Percentiles rank a stretch among this genome's conserved stretches.
Evolutionary conservation across 2,797 vertebrate species (phyloP).

Genomic region (Urocyon cinereoargenteus): DNA sequence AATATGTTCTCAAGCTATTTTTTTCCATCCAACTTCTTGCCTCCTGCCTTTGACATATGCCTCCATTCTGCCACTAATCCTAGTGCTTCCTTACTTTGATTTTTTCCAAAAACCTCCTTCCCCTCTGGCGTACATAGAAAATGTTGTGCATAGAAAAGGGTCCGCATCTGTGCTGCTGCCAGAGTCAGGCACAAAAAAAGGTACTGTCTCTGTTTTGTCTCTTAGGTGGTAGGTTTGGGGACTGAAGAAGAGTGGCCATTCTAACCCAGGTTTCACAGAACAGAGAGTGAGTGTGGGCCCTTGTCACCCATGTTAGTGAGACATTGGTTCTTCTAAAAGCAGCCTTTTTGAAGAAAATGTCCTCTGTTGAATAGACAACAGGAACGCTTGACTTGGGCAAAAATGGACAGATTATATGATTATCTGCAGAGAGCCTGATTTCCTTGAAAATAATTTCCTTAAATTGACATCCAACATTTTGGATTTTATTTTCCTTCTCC

Average conservation of each 20-base stretch:
- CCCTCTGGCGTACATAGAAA: background rate
- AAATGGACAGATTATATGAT: background rate
- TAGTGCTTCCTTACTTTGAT: background rate
- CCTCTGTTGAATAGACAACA: background rate
- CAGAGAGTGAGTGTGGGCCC: background rate
- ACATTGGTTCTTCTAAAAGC: background rate
- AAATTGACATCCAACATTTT: background rate
- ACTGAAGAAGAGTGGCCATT: background rate
- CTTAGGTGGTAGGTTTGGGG: background rate
- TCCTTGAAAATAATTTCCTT: constrained; percentile 17
- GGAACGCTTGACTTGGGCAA: background rate
- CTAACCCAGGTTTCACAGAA: background rate
- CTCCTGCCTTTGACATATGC: constrained; percentile 64
- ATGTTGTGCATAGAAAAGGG: background rate
- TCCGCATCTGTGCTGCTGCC: background rate
- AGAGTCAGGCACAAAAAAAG: background rate
- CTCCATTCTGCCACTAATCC: background rate
- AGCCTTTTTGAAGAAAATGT: background rate
- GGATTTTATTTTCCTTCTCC: background rate
- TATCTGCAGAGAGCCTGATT: background rate
- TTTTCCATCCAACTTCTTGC: constrained; percentile 47
- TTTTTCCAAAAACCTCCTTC: background rate
- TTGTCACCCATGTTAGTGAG: background rate
- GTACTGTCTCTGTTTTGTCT: too few relatives aligned
- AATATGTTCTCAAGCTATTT: constrained; percentile 55